These are phyloP conservation scores for Drosophila falleni DNA, from an alignment of 2,888 invertebrate species.

Conservation along the genomic window DNA sequence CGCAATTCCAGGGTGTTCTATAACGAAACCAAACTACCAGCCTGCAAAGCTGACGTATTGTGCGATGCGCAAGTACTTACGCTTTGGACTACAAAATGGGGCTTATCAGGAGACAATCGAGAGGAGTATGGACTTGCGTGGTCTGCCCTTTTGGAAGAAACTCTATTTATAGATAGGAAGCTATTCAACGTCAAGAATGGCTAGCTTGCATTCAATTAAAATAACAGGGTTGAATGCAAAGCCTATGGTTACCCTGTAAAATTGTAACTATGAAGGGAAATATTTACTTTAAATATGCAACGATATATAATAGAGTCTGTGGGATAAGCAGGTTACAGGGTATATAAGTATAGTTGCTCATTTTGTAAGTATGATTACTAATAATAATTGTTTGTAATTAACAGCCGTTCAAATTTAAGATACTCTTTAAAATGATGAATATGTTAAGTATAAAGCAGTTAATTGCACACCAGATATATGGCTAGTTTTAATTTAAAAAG, in stretches of 20 bases:
- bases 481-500: not conserved
- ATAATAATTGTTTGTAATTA: not conserved
- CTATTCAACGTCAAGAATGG: not conserved
- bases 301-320: not conserved
- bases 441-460: not conserved
- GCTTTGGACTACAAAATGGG: conserved; percentile 55
- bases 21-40: conserved; percentile 10
- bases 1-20: conserved; percentile 42
- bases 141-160: conserved; percentile 53
- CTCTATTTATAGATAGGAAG: conserved; percentile 27
- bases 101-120: conserved; percentile 46
- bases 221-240: not conserved
- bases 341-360: not conserved
- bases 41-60: conserved; percentile 56
- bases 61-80: conserved; percentile 81
- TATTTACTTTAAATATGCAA: not conserved
- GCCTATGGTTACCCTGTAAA: not conserved
- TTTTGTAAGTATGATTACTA: no score
- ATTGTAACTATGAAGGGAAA: not conserved
- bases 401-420: not conserved
- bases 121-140: conserved; percentile 42
- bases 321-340: not conserved
- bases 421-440: not conserved
- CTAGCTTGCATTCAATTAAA: conserved; percentile 3
- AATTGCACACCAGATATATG: not conserved